Evolutionary conservation across 2,797 vertebrate genomes (phyloP).

Genomic region (Choloepus didactylus): DNA sequence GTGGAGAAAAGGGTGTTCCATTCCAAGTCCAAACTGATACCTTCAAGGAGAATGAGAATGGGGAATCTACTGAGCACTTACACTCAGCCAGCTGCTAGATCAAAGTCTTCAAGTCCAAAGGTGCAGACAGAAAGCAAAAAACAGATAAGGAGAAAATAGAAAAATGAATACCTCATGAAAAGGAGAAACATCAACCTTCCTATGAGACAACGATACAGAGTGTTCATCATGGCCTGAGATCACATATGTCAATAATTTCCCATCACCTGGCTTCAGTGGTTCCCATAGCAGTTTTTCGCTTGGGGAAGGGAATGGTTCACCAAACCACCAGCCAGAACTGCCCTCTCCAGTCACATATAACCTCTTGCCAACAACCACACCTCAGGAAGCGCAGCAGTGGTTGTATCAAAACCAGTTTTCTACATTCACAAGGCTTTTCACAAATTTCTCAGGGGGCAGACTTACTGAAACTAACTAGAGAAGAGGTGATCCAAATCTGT

Average conservation of each 20-base stretch:
- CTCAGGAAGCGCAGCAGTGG: conserved; percentile 99
- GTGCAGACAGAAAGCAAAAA: conserved; percentile 88
- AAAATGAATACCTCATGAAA: conserved; percentile 84
- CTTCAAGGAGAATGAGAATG: conserved; percentile 93
- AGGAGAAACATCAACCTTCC: conserved; percentile 88
- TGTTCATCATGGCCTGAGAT: conserved; percentile 98
- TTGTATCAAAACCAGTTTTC: conserved; percentile 97
- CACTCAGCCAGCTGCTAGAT: conserved; percentile 77
- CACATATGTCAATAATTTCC: conserved; percentile 94
- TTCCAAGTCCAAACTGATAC: conserved; percentile 96
- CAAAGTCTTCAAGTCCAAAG: conserved; percentile 85
- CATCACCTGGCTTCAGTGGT: conserved; percentile 96
- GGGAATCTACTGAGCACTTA: conserved; percentile 89
- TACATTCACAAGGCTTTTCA: conserved; percentile 95
- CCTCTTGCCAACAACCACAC: conserved; percentile 95
- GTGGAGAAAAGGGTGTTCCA: conserved; percentile 95
- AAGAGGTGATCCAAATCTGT: conserved; percentile 99
- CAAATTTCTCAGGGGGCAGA: conserved; percentile 96
- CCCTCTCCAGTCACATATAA: conserved; percentile 81
- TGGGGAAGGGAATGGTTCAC: conserved; percentile 87
- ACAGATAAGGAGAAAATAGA: conserved; percentile 88
- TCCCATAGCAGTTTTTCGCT: conserved; percentile 95
- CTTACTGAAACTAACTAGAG: conserved; percentile 96
- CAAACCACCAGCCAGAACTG: too few species aligned
- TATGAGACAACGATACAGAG: conserved; percentile 88